Conservation (phyloP, 2,888 invertebrate genomes). For the Itoplectis maculator region DNA sequence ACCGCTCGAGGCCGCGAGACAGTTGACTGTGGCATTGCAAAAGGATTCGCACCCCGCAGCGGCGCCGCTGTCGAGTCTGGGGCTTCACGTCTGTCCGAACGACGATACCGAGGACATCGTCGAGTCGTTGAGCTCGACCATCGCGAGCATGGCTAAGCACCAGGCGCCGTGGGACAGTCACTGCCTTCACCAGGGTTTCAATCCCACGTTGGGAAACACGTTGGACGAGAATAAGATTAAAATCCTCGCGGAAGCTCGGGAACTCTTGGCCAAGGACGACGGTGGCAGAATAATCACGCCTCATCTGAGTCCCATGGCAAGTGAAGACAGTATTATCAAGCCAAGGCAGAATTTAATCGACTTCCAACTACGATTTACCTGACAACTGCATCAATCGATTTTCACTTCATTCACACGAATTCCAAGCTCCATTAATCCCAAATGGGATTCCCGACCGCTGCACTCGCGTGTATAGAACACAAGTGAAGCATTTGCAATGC, state of each 20-base stretch:
- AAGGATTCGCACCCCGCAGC: background rate
- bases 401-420: background rate
- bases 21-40: slow-evolving; percentile 56
- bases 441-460: background rate
- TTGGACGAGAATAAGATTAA: slow-evolving; percentile 30
- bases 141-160: slow-evolving; percentile 28
- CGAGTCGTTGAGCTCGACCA: slow-evolving; percentile 22
- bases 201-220: slow-evolving; percentile 59
- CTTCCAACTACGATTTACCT: too few relatives aligned
- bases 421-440: background rate
- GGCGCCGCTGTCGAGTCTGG: slow-evolving; percentile 46
- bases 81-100: slow-evolving; percentile 73
- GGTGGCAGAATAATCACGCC: slow-evolving; percentile 62
- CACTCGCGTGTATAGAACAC: too few relatives aligned
- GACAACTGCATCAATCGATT: background rate
- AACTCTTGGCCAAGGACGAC: slow-evolving; percentile 36
- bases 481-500: too few relatives aligned
- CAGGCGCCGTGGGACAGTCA: slow-evolving; percentile 72
- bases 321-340: too few relatives aligned
- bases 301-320: slow-evolving; percentile 74
- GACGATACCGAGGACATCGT: slow-evolving; percentile 35
- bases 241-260: slow-evolving; percentile 24
- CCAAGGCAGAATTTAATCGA: slow-evolving; percentile 1
- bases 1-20: slow-evolving; percentile 67
- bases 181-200: slow-evolving; percentile 69